Conservation (phyloP, 2,888 invertebrate genomes). For the Orthosia cruda region DNA sequence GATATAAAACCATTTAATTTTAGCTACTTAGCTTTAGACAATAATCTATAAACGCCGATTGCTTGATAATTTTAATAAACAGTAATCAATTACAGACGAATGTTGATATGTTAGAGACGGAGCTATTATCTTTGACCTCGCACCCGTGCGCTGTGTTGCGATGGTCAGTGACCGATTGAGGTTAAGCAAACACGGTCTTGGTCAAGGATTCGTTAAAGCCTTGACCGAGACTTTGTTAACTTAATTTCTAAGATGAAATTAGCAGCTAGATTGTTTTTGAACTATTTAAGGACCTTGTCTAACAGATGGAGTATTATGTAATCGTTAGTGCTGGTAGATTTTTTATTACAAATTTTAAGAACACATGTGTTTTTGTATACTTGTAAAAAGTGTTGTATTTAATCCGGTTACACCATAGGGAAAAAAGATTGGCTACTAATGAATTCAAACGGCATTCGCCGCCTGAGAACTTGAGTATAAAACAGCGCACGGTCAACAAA, state of each 20-base stretch:
- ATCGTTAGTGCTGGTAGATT: not conserved
- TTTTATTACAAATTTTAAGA: not conserved
- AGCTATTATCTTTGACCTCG: conserved; percentile 36
- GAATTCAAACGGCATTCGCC: not conserved
- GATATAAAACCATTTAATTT: too few relatives aligned
- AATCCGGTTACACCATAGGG: not conserved
- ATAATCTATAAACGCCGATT: not conserved
- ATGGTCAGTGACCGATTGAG: conserved; percentile 16
- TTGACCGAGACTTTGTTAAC: conserved; percentile 10
- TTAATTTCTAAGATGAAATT: not conserved
- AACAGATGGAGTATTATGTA: not conserved
- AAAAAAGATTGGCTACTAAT: not conserved
- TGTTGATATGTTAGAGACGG: not conserved
- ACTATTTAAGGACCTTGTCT: not conserved
- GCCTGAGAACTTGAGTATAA: not conserved
- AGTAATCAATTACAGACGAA: not conserved
- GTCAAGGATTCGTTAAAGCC: conserved; percentile 17
- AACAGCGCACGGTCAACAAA: not conserved
- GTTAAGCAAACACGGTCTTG: conserved; percentile 19
- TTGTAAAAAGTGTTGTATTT: not conserved
- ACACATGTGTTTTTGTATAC: not conserved
- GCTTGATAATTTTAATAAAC: not conserved
- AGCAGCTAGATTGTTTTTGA: not conserved
- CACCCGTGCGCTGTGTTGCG: not conserved
- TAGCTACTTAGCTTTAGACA: not conserved